A percentile compares a stretch with the other conserved stretches of the same genome.
These are phyloP conservation scores for Aegotheles bennettii DNA, from an alignment of 2,113 vertebrate species.

Conservation along the genomic window DNA sequence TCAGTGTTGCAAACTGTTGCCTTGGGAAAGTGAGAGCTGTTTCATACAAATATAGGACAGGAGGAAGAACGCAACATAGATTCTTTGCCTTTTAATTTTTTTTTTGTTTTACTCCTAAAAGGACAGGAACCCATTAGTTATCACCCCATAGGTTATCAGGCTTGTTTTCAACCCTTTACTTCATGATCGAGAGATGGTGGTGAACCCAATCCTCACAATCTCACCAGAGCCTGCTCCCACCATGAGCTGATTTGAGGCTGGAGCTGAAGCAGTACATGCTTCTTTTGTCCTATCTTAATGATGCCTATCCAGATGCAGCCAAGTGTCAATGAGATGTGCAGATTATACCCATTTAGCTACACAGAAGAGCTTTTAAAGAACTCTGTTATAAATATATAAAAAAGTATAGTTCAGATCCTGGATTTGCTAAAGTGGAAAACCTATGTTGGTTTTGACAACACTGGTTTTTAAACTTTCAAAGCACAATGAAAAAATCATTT, in stretches of 20 bases:
- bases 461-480: neutral
- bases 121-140: no score
- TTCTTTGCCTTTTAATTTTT: neutral
- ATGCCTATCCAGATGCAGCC: fast-evolving
- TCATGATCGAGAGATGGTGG: neutral
- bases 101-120: neutral
- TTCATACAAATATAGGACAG: neutral
- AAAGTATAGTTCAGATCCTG: neutral
- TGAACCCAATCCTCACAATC: neutral
- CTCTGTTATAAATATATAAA: neutral
- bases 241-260: fast-evolving
- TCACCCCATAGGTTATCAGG: neutral
- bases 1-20: neutral
- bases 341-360: neutral
- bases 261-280: neutral
- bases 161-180: neutral
- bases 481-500: neutral
- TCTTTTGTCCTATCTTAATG: neutral
- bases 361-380: neutral
- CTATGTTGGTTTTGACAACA: neutral
- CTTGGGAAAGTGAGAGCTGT: neutral
- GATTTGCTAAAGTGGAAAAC: neutral
- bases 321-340: neutral
- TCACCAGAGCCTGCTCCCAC: neutral
- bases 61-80: neutral